phyloP scores from a whole-genome alignment of 2,113 vertebrate species.

The Indicator maculatus region DNA sequence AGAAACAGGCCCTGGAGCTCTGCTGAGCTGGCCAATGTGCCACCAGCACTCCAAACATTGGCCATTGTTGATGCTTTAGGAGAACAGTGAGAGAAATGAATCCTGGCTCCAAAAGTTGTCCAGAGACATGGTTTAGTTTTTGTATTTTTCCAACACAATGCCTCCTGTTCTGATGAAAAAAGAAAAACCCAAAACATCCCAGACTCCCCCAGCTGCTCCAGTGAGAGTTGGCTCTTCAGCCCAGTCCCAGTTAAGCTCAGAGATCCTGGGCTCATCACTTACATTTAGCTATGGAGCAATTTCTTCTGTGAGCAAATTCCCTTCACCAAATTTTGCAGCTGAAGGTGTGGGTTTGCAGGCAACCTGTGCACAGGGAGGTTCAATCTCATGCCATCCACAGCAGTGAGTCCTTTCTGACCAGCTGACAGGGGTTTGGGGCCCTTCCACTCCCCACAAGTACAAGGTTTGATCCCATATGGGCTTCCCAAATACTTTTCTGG shows the following conservation, averaged over 20 bases:
- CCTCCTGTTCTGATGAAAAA: not conserved
- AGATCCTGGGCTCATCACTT: not conserved
- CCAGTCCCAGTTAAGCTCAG: not conserved
- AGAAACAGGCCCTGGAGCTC: slow-evolving; percentile 35
- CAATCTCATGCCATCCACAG: not conserved
- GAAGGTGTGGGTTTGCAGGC: not conserved
- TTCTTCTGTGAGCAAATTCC: not conserved
- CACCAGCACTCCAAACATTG: slow-evolving; percentile 31
- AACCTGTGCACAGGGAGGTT: accelerated
- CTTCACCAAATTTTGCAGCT: not conserved
- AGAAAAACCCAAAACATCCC: not conserved
- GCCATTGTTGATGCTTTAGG: slow-evolving; percentile 43
- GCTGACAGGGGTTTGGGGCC: accelerated
- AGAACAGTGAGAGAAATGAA: slow-evolving; percentile 15
- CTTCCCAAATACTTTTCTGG: not conserved
- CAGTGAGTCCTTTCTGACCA: not conserved
- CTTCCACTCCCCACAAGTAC: not conserved
- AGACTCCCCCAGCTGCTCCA: not conserved
- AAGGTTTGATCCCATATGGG: not conserved
- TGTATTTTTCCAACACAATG: not conserved
- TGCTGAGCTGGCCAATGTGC: slow-evolving; percentile 41
- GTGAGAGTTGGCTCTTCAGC: not conserved
- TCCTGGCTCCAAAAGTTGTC: slow-evolving; percentile 42
- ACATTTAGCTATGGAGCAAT: not conserved
- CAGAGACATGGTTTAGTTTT: not conserved